Percentiles rank a stretch among this genome's conserved stretches.
Evolutionary conservation across 2,797 vertebrate species (phyloP).

Genomic region (Squalus acanthias): DNA sequence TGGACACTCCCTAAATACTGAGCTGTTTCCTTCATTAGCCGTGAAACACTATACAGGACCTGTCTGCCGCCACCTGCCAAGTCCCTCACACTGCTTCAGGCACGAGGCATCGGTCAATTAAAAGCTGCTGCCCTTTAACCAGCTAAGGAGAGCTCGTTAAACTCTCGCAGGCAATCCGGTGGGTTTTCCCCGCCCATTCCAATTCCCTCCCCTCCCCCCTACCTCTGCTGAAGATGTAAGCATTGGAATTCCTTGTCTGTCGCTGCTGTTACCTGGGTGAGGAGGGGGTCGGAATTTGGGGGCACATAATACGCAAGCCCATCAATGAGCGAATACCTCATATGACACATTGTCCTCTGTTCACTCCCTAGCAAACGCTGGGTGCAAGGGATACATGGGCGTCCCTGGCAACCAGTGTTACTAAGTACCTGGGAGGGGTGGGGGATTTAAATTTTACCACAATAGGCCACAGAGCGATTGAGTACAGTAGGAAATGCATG

Average conservation of each 20-base stretch:
- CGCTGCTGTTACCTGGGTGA: neutral
- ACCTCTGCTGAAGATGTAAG: too few species aligned
- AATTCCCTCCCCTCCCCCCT: neutral
- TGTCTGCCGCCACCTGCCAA: neutral
- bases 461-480: neutral
- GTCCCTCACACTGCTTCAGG: neutral
- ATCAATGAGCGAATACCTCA: neutral
- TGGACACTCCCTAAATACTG: constrained; percentile 14
- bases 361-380: neutral
- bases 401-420: neutral
- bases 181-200: neutral
- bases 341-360: neutral
- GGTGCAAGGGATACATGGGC: too few species aligned
- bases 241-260: neutral
- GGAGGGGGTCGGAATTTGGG: neutral
- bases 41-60: constrained; percentile 23
- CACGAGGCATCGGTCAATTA: neutral
- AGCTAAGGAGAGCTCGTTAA: constrained; percentile 12
- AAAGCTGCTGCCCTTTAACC: constrained; percentile 30
- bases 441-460: neutral
- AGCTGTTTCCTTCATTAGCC: constrained; percentile 34
- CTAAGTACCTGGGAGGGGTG: neutral
- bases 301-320: neutral
- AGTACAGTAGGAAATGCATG: too few species aligned
- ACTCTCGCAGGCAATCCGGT: neutral